Base-by-base conservation (phyloP, 2,888 invertebrate species). In the Campoplex nolae region DNA sequence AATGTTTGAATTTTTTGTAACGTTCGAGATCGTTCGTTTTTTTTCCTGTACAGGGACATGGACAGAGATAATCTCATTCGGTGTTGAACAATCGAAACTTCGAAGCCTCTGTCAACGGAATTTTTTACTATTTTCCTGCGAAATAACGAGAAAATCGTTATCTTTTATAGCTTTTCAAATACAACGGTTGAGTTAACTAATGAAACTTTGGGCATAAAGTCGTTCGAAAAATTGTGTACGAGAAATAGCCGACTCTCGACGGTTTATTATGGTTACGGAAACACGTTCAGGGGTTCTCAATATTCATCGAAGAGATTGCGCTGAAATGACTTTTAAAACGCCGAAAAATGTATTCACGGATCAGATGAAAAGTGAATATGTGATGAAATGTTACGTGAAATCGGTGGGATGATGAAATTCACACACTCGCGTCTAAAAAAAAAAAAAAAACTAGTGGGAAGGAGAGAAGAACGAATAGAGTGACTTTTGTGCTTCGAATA, bases 381-480 rank as follows among this genome's bases (percentile, higher is more conserved):
- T 7, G 16, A 28, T 16, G 32, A 71, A 71, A 28, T 28, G 42
- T 42, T 28, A 78, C 28, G 6, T 16, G 8, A 16, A 16, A 13
- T 71, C 2, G 8, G 28, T 28, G 28, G 45, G 28, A 70, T 45
- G 48, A 28, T 23, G 28, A 13, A 13, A 71, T 48, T 28, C 51
- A 71, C 51, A 62, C 62, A 28, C 58, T 13, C 54, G 23, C 23
- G 23, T 38, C n/a, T 23, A 23, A 23, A 23, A 23, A 23, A 0
- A 23, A 0, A 23, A 4, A 18, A 48, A 51, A 51, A 28, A 28
- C 38, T 51, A 51, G 16, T 65, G 11, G 77, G 13, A 42, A 48
- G 38, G 32, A 54, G 42, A 54, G 62, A 3, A 68, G 9, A 75
- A 67, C 68, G 23, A 16, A 75, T 67, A 67, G 48, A 56, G 56